A percentile compares a stretch with the other conserved stretches of the same genome.
Evolutionary conservation across 2,113 vertebrate species (phyloP).

Genomic region (Callopanchax toddi): DNA sequence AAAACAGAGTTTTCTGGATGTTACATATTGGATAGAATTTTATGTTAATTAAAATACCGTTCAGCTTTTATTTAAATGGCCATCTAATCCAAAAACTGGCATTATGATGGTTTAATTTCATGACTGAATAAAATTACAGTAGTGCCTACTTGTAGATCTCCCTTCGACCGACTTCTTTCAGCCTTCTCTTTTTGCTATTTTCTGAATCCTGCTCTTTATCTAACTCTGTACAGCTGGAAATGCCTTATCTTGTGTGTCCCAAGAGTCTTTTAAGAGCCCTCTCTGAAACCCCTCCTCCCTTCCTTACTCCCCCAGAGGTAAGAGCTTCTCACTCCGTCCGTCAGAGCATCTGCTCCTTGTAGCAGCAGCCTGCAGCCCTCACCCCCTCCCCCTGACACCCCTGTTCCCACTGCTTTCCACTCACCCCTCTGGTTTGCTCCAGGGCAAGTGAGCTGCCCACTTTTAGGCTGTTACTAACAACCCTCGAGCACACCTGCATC

Average conservation of each 20-base stretch:
- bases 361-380: slow-evolving; percentile 63
- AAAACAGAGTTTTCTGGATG: too few relatives aligned
- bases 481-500: slow-evolving; percentile 40
- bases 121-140: too few relatives aligned
- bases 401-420: background rate
- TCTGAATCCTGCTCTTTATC: slow-evolving; percentile 57
- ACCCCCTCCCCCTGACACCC: background rate
- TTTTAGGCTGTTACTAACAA: slow-evolving; percentile 47
- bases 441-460: slow-evolving; percentile 28
- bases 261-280: slow-evolving; percentile 73
- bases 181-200: slow-evolving; percentile 20
- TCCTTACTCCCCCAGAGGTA: slow-evolving; percentile 76
- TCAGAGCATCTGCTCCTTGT: slow-evolving; percentile 50
- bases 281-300: slow-evolving; percentile 72
- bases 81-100: too few relatives aligned
- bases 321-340: slow-evolving; percentile 42
- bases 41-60: too few relatives aligned
- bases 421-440: slow-evolving; percentile 42
- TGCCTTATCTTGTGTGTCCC: slow-evolving; percentile 76
- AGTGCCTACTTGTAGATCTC: background rate
- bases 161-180: slow-evolving; percentile 20
- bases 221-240: slow-evolving; percentile 76
- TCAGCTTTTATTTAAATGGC: too few relatives aligned
- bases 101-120: background rate
- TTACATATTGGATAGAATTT: too few relatives aligned